phyloP scores from a whole-genome alignment of 2,888 invertebrate genomes.

The Eupsilia transversa region DNA sequence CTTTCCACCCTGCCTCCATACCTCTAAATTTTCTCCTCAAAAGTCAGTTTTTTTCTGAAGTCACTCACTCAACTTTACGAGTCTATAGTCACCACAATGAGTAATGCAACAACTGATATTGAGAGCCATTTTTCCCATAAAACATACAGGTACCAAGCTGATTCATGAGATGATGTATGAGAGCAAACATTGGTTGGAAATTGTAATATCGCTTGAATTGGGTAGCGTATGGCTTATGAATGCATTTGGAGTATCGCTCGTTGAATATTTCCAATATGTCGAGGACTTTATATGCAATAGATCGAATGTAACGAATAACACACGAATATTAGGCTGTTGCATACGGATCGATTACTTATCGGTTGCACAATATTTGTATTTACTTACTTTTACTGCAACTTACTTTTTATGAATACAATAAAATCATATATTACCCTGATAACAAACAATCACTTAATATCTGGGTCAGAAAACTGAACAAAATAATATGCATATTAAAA shows the following conservation, averaged over 20 bases:
- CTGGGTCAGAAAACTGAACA: constrained; percentile 23
- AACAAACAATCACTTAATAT: constrained; percentile 17
- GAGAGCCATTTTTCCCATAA: not conserved
- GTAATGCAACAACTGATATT: not conserved
- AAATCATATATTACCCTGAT: constrained; percentile 20
- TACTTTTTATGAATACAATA: constrained; percentile 16
- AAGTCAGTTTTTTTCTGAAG: not conserved
- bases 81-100: not conserved
- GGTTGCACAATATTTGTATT: not conserved
- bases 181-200: not conserved
- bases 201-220: constrained; percentile 4
- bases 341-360: not conserved
- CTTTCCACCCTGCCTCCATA: too few species aligned
- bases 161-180: not conserved
- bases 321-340: not conserved
- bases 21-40: too few species aligned
- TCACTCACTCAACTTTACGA: not conserved
- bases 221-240: not conserved
- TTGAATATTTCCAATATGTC: constrained; percentile 9
- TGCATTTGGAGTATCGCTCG: not conserved
- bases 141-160: constrained; percentile 1
- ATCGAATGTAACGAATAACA: constrained; percentile 11
- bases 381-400: not conserved
- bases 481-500: constrained; percentile 26
- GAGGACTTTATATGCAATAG: not conserved